These are phyloP conservation scores for Percina caprodes DNA, from an alignment of 2,113 vertebrate genomes.

Conservation along the genomic window DNA sequence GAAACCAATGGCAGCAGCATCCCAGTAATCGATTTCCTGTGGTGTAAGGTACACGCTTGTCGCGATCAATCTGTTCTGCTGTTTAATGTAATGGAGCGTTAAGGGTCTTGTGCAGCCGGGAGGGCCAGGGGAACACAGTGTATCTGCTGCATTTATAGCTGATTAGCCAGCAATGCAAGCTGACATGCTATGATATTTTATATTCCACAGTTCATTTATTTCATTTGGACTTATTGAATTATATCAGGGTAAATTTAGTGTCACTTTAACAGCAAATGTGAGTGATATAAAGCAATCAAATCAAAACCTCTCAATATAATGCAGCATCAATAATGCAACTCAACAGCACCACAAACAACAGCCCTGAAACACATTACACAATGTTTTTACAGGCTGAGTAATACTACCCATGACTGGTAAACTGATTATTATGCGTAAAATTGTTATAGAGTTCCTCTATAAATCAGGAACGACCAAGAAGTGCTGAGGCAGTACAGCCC, in stretches of 20 bases:
- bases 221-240: neutral
- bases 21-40: constrained; percentile 32
- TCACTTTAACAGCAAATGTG: neutral
- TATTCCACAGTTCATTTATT: neutral
- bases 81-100: constrained; percentile 18
- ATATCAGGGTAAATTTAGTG: constrained; percentile 4
- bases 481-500: neutral
- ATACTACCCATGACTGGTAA: neutral
- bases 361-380: neutral
- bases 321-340: neutral
- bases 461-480: neutral
- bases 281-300: neutral
- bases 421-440: neutral
- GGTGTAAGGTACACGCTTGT: constrained; percentile 30
- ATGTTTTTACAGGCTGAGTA: neutral
- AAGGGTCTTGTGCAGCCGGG: constrained; percentile 6
- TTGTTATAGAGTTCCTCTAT: neutral
- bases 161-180: constrained; percentile 12
- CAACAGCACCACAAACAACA: neutral
- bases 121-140: neutral
- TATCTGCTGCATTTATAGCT: neutral
- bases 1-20: constrained; percentile 27
- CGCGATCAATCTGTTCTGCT: constrained; percentile 30
- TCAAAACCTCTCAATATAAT: neutral
- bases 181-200: neutral